These are phyloP conservation scores for Craniophora ligustri DNA, from an alignment of 2,888 invertebrate species.

Conservation along the genomic window DNA sequence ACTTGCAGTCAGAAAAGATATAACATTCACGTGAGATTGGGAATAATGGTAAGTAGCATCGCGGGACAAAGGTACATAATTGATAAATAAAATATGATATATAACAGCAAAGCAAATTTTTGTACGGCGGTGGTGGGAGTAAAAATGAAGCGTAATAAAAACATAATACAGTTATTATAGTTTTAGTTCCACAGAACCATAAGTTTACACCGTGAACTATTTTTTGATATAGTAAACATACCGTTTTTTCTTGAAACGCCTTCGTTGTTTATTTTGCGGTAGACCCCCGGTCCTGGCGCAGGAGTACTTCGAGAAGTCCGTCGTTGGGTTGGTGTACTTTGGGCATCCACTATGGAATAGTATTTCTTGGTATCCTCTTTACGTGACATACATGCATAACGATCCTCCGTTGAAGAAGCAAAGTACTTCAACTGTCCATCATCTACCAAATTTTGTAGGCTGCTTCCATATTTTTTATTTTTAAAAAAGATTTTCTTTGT, in stretches of 20 bases:
- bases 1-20: no score
- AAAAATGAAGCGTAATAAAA: no score
- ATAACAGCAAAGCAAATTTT: no score
- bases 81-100: no score
- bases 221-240: constrained; percentile 52
- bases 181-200: no score
- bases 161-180: no score
- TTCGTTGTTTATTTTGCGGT: constrained; percentile 79
- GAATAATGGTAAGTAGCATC: no score
- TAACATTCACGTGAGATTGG: no score
- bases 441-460: constrained; percentile 79
- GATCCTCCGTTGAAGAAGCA: constrained; percentile 71
- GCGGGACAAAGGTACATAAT: no score
- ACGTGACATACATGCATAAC: constrained; percentile 49
- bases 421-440: constrained; percentile 79
- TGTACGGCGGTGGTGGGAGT: no score
- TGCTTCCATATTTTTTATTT: constrained; percentile 73
- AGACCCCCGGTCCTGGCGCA: constrained; percentile 79
- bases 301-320: constrained; percentile 70
- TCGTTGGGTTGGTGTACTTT: constrained; percentile 68
- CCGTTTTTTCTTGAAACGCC: constrained; percentile 59
- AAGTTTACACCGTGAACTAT: constrained; percentile 49
- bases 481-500: constrained; percentile 61
- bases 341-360: constrained; percentile 78
- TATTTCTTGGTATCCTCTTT: constrained; percentile 75